These are phyloP conservation scores for Aradophagus sp. DNA, from an alignment of 1,140 invertebrate species.

Conservation along the genomic window DNA sequence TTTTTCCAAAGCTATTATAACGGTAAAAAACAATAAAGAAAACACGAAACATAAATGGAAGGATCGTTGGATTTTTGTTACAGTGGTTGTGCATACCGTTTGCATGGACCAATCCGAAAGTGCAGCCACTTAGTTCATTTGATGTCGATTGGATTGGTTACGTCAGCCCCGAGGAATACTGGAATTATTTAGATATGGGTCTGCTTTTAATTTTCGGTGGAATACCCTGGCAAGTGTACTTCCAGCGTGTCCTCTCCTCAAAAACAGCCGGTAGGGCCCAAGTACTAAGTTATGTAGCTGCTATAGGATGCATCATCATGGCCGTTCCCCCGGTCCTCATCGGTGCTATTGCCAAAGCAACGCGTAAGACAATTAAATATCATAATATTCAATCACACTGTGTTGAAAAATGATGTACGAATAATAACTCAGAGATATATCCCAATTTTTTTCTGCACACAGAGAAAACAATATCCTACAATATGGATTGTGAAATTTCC, in stretches of 20 bases:
- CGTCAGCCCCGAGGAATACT: slow-evolving; percentile 83
- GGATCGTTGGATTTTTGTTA: slow-evolving; percentile 35
- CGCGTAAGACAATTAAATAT: slow-evolving; percentile 79
- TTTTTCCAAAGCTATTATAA: no score
- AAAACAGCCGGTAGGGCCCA: slow-evolving; percentile 95
- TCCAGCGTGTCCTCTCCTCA: slow-evolving; percentile 96
- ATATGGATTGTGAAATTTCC: no score
- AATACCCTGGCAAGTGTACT: slow-evolving; percentile 99
- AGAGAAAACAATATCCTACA: no score
- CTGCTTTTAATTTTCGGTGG: slow-evolving; percentile 96
- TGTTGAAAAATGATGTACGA: no score
- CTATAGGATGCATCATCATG: slow-evolving; percentile 95
- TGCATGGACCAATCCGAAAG: slow-evolving; percentile 90
- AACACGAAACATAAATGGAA: no score
- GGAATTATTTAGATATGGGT: slow-evolving; percentile 92
- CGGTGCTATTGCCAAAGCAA: slow-evolving; percentile 95
- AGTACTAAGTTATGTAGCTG: slow-evolving; percentile 96
- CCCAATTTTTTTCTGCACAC: no score
- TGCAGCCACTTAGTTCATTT: slow-evolving; percentile 84
- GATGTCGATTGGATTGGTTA: slow-evolving; percentile 93
- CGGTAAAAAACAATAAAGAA: no score
- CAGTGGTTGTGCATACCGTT: slow-evolving; percentile 98
- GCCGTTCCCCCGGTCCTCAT: slow-evolving; percentile 97
- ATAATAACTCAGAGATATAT: no score
- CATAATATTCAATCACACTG: no score